Percentiles rank a stretch among this genome's conserved stretches.
Evolutionary conservation across 2,113 vertebrate genomes (phyloP).

Genomic region (Etheostoma cragini): DNA sequence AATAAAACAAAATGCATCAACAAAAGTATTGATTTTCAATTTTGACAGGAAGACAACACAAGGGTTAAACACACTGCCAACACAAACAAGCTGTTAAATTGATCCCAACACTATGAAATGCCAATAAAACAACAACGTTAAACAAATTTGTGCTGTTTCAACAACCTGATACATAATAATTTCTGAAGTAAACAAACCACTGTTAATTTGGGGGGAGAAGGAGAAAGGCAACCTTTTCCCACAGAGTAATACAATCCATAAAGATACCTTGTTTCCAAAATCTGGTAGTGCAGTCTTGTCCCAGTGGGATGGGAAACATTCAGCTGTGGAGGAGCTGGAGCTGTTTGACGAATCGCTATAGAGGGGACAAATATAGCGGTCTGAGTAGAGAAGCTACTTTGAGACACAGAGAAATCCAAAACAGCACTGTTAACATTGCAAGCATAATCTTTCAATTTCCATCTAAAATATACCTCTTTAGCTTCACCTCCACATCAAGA

Average conservation of each 20-base stretch:
- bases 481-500: slow-evolving; percentile 84
- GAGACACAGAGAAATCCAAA: slow-evolving; percentile 1
- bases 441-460: not conserved
- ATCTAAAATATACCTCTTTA: slow-evolving; percentile 65
- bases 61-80: too few relatives aligned
- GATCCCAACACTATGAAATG: not conserved
- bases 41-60: too few relatives aligned
- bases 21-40: too few relatives aligned
- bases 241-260: not conserved
- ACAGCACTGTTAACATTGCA: not conserved
- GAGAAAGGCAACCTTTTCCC: not conserved
- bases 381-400: not conserved
- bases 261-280: slow-evolving; percentile 86
- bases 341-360: slow-evolving; percentile 45
- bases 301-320: slow-evolving; percentile 88
- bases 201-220: not conserved
- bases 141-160: not conserved
- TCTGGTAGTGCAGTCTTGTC: slow-evolving; percentile 85
- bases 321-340: slow-evolving; percentile 46
- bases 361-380: not conserved
- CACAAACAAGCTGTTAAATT: too few relatives aligned
- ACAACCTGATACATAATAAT: not conserved
- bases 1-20: too few relatives aligned
- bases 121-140: not conserved
- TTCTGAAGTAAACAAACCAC: not conserved